phyloP scores from a whole-genome alignment of 2,888 invertebrate species.

The Resseliella maxima region DNA sequence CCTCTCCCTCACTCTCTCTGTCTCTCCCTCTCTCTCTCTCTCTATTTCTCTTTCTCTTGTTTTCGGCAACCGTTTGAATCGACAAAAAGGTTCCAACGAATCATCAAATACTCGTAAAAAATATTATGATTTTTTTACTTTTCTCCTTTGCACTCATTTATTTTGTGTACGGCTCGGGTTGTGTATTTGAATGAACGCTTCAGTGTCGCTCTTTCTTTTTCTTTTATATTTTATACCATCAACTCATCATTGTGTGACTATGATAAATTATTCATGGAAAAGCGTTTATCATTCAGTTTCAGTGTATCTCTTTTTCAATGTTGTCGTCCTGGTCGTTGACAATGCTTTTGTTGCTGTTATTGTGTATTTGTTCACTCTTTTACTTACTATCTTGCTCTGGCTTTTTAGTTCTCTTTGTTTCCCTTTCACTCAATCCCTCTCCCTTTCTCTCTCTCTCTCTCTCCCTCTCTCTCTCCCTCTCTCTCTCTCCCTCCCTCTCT shows the following conservation, averaged over 20 bases:
- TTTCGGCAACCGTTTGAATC: background rate
- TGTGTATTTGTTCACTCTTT: background rate
- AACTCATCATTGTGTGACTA: slow-evolving; percentile 34
- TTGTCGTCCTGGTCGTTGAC: slow-evolving; percentile 16
- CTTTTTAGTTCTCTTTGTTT: background rate
- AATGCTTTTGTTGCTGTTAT: slow-evolving; percentile 13
- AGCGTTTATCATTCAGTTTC: slow-evolving; percentile 34
- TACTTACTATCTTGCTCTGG: background rate
- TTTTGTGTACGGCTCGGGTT: background rate
- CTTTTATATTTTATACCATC: slow-evolving; percentile 13
- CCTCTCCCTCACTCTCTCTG: too few relatives aligned
- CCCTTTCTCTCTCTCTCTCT: background rate
- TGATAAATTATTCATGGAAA: slow-evolving; percentile 38
- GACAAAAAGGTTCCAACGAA: slow-evolving; percentile 16
- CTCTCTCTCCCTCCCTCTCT: background rate
- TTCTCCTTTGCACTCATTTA: background rate
- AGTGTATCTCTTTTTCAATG: slow-evolving; percentile 28
- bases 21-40: too few relatives aligned
- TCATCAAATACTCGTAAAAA: slow-evolving; percentile 28
- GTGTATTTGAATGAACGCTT: slow-evolving; percentile 11
- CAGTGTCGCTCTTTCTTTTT: background rate
- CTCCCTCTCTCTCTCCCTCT: background rate
- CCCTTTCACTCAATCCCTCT: background rate
- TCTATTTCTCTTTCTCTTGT: background rate
- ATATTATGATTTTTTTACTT: slow-evolving; percentile 1